Conservation (phyloP, 2,797 vertebrate genomes). For the Toxotes lorentzi region DNA sequence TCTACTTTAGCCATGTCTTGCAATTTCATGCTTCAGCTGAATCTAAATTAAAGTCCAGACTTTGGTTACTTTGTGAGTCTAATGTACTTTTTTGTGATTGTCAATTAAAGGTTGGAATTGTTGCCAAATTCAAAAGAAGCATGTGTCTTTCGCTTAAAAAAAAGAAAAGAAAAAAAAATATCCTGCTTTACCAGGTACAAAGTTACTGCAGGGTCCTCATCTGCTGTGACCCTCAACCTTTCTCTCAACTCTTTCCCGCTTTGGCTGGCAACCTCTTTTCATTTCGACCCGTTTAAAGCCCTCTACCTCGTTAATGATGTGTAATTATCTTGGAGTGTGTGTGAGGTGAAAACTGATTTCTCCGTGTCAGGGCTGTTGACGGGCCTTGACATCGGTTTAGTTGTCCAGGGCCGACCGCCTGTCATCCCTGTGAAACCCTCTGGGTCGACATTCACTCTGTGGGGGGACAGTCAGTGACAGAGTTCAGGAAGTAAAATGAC, state of each 20-base stretch:
- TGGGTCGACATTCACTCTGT: constrained; percentile 29
- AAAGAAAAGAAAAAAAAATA: neutral
- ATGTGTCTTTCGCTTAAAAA: neutral
- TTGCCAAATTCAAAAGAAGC: constrained; percentile 46
- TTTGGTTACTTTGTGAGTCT: constrained; percentile 41
- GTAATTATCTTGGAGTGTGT: constrained; percentile 74
- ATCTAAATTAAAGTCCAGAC: constrained; percentile 60
- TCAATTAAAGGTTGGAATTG: constrained; percentile 34
- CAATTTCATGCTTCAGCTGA: constrained; percentile 65
- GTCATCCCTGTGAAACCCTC: constrained; percentile 43
- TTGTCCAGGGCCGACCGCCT: constrained; percentile 37
- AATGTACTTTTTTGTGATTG: constrained; percentile 46
- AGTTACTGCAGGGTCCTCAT: constrained; percentile 37
- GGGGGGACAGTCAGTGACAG: constrained; percentile 47
- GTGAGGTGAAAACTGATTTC: constrained; percentile 68
- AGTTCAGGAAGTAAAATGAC: constrained; percentile 66
- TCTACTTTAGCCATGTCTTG: constrained; percentile 54
- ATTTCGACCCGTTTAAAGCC: constrained; percentile 50
- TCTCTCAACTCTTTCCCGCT: constrained; percentile 22
- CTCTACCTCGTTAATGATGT: constrained; percentile 69
- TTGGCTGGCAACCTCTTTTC: constrained; percentile 49
- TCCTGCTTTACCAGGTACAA: constrained; percentile 20
- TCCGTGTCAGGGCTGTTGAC: constrained; percentile 60
- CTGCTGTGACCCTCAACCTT: constrained; percentile 45
- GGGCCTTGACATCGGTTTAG: constrained; percentile 63